Base-by-base conservation (phyloP, 2,797 vertebrate species). In the Benthosema pterotum region DNA sequence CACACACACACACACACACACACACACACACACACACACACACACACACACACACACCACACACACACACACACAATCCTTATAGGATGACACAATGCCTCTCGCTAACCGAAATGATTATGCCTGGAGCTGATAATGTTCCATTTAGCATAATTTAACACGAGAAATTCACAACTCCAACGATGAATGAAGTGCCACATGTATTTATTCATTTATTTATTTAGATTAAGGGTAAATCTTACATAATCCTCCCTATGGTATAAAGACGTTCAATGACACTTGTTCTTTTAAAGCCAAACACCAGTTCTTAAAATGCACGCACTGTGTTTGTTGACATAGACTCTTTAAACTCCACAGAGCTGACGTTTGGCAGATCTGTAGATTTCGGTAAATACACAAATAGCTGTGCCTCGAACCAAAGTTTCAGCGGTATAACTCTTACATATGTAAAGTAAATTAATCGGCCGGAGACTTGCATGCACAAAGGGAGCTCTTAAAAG, bases 61-160 rank as follows among this genome's bases (percentile, higher is more conserved):
- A 56, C 42, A 56, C 42, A 49, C 43, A 49, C 42, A 18, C n/a
- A n/a, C 48, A 62, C 49, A 46, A 5, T n/a, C 42, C 32, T 25
- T 13, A 9, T 46, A 46, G 14, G 5, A 46, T 46, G n/a, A 46
- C 5, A 38, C 32, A 38, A 38, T 38, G 32, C 32, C 32, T 38
- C 32, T 38, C 32, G 7, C 8, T 38, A 8, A 38, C 32, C 11
- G 32, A 38, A 38, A 38, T 38, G 32, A 38, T 38, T 38, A 38
- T 38, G 32, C 32, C 32, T 11, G 32, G 32, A 38, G 32, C 32
- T 38, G 32, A 38, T 38, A 38, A 11, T 38, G 32, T 38, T 38
- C 32, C 32, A 11, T 38, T 38, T 9, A 38, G 32, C 32, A 8
- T 38, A 38, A 38, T 38, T 38, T 38, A 38, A 38, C 32, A 38